Percentiles rank a stretch among this genome's conserved stretches.
phyloP scores from a whole-genome alignment of 2,797 vertebrate species.

The Jordanella pulchra region DNA sequence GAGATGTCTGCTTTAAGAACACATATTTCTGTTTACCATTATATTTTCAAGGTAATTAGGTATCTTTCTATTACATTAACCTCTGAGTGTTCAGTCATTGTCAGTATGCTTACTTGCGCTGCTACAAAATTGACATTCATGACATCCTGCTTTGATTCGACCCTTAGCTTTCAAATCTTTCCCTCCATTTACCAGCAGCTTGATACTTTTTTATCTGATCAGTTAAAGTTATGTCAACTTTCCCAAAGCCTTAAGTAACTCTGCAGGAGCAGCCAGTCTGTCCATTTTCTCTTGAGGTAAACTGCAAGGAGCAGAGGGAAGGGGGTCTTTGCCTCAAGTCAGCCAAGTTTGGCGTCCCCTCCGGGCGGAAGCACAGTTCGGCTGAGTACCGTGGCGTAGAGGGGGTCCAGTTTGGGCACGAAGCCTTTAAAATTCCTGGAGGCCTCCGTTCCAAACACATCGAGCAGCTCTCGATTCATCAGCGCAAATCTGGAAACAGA shows the following conservation, averaged over 20 bases:
- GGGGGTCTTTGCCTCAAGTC: constrained; percentile 42
- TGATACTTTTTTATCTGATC: constrained; percentile 11
- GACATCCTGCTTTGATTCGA: constrained; percentile 20
- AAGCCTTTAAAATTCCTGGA: constrained; percentile 91
- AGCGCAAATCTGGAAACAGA: constrained; percentile 85
- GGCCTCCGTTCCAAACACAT: constrained; percentile 92
- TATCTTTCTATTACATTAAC: constrained; percentile 15
- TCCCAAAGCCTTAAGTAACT: constrained; percentile 13
- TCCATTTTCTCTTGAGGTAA: constrained; percentile 32
- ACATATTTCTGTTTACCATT: constrained; percentile 8
- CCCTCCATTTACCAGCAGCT: constrained; percentile 10
- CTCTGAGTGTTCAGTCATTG: constrained; percentile 12
- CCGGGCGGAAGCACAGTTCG: constrained; percentile 68
- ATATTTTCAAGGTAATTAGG: background rate
- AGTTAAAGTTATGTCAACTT: constrained; percentile 5
- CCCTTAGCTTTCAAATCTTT: constrained; percentile 5
- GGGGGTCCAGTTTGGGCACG: constrained; percentile 88
- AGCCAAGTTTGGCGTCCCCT: constrained; percentile 67
- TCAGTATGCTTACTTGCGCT: constrained; percentile 7
- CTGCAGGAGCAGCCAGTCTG: constrained; percentile 23
- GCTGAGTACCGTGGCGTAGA: constrained; percentile 69
- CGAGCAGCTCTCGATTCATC: constrained; percentile 92
- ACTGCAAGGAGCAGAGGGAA: background rate
- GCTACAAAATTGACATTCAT: constrained; percentile 3
- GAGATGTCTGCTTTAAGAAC: background rate